Percentiles rank a stretch among this genome's conserved stretches.
These are phyloP conservation scores for Catajapyx aquilonaris DNA, from an alignment of 1,140 invertebrate species.

Conservation along the genomic window DNA sequence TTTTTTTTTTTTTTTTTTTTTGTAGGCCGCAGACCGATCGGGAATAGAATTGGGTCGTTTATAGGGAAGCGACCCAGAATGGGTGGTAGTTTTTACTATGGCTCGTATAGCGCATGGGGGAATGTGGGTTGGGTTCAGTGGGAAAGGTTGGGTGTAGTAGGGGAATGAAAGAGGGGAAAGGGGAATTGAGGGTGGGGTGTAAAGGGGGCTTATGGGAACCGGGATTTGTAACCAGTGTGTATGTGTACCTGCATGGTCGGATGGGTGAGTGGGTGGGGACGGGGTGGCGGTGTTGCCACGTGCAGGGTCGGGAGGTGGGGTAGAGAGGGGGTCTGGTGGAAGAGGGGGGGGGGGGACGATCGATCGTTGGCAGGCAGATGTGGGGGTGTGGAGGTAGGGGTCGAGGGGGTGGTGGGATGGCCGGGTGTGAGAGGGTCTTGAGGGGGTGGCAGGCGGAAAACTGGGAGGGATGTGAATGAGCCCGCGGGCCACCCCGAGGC, in stretches of 20 bases:
- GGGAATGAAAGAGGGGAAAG: slow-evolving; percentile 3
- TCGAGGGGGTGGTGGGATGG: no score
- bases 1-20: not conserved
- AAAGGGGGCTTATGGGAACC: not conserved
- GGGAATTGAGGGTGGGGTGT: not conserved
- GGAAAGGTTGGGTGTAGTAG: not conserved
- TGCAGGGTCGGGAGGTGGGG: not conserved
- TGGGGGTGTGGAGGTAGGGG: slow-evolving; percentile 9
- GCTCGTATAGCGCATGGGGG: not conserved
- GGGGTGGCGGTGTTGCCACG: not conserved
- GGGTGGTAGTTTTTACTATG: not conserved
- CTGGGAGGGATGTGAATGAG: no score
- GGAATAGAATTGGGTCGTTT: not conserved
- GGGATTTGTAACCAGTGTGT: not conserved
- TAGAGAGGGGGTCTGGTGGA: not conserved
- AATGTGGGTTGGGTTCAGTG: not conserved
- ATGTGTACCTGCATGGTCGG: not conserved
- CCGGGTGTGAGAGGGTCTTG: no score
- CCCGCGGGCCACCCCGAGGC: no score
- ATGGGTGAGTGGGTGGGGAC: not conserved
- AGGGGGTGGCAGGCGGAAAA: no score
- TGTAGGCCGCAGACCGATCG: not conserved
- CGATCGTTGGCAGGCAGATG: slow-evolving; percentile 1
- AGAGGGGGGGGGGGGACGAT: slow-evolving; percentile 1
- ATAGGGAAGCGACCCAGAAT: no score